Percentiles rank a stretch among this genome's conserved stretches.
These are phyloP conservation scores for Brachypalpus laphriformis DNA, from an alignment of 2,888 invertebrate species.

Conservation along the genomic window DNA sequence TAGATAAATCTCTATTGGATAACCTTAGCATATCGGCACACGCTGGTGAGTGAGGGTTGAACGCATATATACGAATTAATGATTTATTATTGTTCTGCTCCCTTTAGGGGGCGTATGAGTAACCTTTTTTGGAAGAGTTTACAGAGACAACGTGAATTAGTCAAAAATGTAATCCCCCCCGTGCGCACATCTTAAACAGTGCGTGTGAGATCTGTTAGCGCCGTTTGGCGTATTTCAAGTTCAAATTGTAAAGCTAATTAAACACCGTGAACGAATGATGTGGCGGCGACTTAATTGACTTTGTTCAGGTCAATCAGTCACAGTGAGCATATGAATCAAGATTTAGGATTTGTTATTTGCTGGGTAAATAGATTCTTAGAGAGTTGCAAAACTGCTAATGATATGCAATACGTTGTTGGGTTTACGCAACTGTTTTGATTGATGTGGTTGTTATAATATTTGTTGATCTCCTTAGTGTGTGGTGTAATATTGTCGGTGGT, in stretches of 20 bases:
- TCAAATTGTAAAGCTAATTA: slow-evolving; percentile 1
- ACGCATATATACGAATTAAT: neutral
- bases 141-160: neutral
- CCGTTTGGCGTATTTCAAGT: slow-evolving; percentile 6
- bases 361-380: neutral
- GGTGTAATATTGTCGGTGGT: neutral
- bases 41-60: slow-evolving; percentile 33
- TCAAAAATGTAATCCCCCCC: neutral
- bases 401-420: neutral
- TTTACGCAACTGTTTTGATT: neutral
- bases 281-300: neutral
- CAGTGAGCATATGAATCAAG: neutral
- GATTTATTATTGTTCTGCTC: neutral
- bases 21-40: slow-evolving; percentile 10
- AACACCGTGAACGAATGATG: neutral
- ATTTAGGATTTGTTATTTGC: neutral
- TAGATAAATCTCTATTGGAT: slow-evolving; percentile 29
- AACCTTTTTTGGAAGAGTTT: slow-evolving; percentile 5
- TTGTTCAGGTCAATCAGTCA: neutral
- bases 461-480: neutral
- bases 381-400: neutral
- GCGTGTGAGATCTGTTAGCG: neutral
- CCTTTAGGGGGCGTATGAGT: slow-evolving; percentile 26
- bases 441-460: neutral
- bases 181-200: no score